Evolutionary conservation across 2,113 vertebrate genomes (phyloP).

Genomic region (Sardina pilchardus): DNA sequence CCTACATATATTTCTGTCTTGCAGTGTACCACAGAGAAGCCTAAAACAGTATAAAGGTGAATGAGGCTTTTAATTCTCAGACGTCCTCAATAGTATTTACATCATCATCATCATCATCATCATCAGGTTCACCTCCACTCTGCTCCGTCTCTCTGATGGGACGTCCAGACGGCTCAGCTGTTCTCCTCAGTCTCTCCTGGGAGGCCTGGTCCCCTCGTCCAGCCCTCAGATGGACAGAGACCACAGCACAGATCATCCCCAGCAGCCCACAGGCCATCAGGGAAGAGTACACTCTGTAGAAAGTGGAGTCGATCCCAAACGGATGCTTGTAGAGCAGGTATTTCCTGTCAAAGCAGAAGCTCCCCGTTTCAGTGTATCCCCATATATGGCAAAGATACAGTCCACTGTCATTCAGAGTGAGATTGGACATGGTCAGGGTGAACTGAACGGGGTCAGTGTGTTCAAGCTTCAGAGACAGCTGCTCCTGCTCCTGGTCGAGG

Average conservation of each 20-base stretch:
- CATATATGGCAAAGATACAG: not conserved
- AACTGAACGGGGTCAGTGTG: not conserved
- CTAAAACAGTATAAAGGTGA: not conserved
- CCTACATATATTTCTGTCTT: too few relatives aligned
- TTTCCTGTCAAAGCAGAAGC: constrained; percentile 52
- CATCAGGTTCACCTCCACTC: not conserved
- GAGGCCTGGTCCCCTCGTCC: not conserved
- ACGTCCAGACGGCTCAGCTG: not conserved
- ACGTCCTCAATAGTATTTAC: not conserved
- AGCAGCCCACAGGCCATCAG: not conserved
- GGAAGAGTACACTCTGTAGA: not conserved
- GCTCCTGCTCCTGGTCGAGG: not conserved
- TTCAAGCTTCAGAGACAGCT: not conserved
- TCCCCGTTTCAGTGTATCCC: not conserved
- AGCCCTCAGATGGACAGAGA: not conserved
- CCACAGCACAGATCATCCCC: constrained; percentile 7
- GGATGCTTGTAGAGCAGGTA: not conserved
- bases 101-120: too few relatives aligned
- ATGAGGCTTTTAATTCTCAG: not conserved
- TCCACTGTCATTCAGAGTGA: not conserved
- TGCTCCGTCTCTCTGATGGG: not conserved
- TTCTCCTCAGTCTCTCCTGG: not conserved
- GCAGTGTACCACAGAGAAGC: too few relatives aligned
- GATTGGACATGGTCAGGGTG: not conserved
- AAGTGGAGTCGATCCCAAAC: not conserved